Conservation (phyloP, 2,113 vertebrate genomes). For the Trogon melanurus region DNA sequence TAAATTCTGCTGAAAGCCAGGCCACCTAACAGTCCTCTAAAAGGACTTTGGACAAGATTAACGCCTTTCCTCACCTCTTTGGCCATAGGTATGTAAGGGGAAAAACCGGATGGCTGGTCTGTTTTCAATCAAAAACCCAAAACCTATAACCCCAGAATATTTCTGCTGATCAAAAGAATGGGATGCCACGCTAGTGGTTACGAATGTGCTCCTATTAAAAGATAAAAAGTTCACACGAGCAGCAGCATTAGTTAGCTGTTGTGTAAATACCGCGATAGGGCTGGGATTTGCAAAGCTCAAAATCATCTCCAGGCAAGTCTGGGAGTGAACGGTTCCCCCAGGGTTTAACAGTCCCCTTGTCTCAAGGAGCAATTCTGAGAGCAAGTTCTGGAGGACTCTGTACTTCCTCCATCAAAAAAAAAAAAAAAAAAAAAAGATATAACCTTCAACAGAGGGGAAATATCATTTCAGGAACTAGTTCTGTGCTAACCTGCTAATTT, state of each 20-base stretch:
- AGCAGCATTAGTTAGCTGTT: neutral
- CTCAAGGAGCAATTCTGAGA: neutral
- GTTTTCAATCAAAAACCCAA: neutral
- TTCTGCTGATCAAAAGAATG: neutral
- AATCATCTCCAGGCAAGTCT: neutral
- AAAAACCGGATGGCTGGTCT: neutral
- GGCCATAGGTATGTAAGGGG: neutral
- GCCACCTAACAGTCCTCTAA: neutral
- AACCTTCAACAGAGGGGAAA: neutral
- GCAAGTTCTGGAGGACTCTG: neutral
- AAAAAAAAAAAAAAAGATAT: neutral
- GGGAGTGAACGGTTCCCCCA: neutral
- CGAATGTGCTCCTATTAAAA: neutral
- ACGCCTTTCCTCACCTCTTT: neutral
- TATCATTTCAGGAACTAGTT: neutral
- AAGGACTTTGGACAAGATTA: neutral
- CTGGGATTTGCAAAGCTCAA: neutral
- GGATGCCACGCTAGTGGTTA: neutral
- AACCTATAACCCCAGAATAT: neutral
- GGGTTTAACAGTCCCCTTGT: neutral
- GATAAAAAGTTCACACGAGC: neutral
- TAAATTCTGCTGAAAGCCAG: neutral
- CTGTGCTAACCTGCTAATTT: neutral
- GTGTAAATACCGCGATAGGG: neutral
- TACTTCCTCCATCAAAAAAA: neutral